Evolutionary conservation across 2,113 vertebrate species (phyloP), one percentile per base, ranked within the genome.

Genomic region (Neolamprologus sp.): DNA sequence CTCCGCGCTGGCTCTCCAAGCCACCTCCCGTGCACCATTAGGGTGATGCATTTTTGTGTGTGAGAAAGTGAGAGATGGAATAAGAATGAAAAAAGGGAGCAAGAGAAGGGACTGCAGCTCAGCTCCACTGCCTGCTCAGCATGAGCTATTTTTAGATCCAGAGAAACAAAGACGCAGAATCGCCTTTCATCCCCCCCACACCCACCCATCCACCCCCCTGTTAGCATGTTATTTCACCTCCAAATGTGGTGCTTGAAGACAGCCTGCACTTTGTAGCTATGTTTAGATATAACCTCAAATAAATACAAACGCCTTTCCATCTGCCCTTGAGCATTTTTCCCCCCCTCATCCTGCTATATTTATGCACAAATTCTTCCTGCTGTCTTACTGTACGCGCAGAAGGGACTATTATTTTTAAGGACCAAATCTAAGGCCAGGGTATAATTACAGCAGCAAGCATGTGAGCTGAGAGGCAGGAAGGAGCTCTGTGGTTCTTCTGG

Each of bases 141-240:
- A 94, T 30, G 86, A 91, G 58, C 84, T 96, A 95, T 96, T 94
- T 95, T 92, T 95, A 95, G 93, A 87, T 71, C 28, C 33, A 0
- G 23, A 68, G 85, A 93, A 93, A 95, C 90, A 95, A 94, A 94
- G 93, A 85, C 49, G 85, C 88, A 85, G 86, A 91, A 89, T 94
- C 51, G 68, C 80, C 93, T 95, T 95, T 95, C 86, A 92, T 79
- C 81, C 75, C 42, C 63, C 21, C 28, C 2, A 47, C 30, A 7
- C 19, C 7, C 19, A 8, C 10, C 60, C 85, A 91, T 80, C 87
- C 71, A 40, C 51, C 71, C 21, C 23, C 42, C 23, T 14, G 40
- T 86, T 80, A 84, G 85, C 19, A 40, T 86, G 37, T 85, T 81
- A 82, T 93, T 93, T 88, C 65, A 89, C 88, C 84, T 92, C 87